Base-by-base conservation (phyloP, 2,797 vertebrate species). In the Hafferia zeledoni region DNA sequence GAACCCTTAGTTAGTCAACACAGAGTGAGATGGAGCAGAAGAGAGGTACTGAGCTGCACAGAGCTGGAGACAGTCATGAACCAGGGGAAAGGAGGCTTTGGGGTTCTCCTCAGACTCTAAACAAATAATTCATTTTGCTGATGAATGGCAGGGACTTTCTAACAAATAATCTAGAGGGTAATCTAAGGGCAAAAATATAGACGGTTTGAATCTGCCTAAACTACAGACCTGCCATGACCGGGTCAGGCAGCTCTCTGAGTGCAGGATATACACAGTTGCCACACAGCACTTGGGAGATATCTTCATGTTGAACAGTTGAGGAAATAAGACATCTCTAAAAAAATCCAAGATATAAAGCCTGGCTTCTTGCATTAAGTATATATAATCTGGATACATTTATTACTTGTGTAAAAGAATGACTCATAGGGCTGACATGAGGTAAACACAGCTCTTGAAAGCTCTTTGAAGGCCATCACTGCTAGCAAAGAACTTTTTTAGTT, bases 121-220 rank as follows among this genome's bases (percentile, higher is more conserved):
- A 70, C 27, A 83, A 83, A 31, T 77, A 67, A 81, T 33, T 83
- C 22, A 43, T 72, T 75, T 70, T 88, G 28, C 59, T 93, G 65
- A 37, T 76, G 65, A 76, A 81, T 41, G 28, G 25, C 63, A 67
- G 61, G 83, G 83, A 52, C 55, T 57, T 94, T 88, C 69, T 16
- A 79, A 30, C 11, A 50, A 41, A 23, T 81, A 72, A 93, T 86
- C 50, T 59, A 44, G 37, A 89, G 85, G 55, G 55, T 72, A 71
- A 87, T 93, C 83, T 95, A 78, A 86, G 57, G 70, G 74, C 69
- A 93, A 93, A 93, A 63, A 37, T 52, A 81, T 8, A 50, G 30
- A 39, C 88, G 35, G 39, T 60, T 82, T 24, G 5, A 35, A 63
- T 87, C 59, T 87, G 64, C 60, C 52, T 33, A 74, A 67, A 10